Base-by-base conservation (phyloP, 2,888 invertebrate species). In the Hyposoter didymator region DNA sequence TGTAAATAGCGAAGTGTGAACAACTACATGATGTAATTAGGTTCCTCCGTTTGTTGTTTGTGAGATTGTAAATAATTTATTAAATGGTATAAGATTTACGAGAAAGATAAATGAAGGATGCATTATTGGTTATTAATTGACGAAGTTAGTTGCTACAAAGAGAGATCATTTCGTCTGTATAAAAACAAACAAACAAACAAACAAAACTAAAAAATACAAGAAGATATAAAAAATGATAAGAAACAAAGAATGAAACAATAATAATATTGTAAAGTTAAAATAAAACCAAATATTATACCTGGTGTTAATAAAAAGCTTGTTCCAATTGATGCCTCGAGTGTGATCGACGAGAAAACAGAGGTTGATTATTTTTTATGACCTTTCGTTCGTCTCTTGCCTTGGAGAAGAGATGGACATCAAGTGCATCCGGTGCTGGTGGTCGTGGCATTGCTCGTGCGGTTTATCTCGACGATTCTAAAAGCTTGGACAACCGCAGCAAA, bases 381-480 rank as follows among this genome's bases (percentile, higher is more conserved):
- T 55, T 79, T 85, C 59, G 74, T 81, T 39, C 85, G 79, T 84
- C 84, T 78, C 79, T 87, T 84, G 80, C 84, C 84, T 80, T 32
- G 47, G 17, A 22, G 19, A 55, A 39, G 28, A 70, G 22, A 22
- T 12, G 4, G 32, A 32, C 22, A 19, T 86, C 87, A 90, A 76
- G 88, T 90, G 82, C 88, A 88, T 62, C 49, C 49, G 1, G 85
- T 74, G 19, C 49, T 35, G 1, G 85, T 74, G 19, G 83, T 87
- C 39, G 87, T 80, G 14, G 86, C 39, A 67, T 80, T 47, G 22
- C 64, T 64, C 6, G 74, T 79, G 72, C 90, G 89, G 74, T 91
- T 94, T 43, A 95, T 91, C 88, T 95, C 95, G 2, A 95, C 93
- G 62, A 95, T 87, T 85, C 95, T 92, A 82, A 95, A 94, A 5